phyloP scores from a whole-genome alignment of 2,888 invertebrate species.

The Sarcophaga rosellei region DNA sequence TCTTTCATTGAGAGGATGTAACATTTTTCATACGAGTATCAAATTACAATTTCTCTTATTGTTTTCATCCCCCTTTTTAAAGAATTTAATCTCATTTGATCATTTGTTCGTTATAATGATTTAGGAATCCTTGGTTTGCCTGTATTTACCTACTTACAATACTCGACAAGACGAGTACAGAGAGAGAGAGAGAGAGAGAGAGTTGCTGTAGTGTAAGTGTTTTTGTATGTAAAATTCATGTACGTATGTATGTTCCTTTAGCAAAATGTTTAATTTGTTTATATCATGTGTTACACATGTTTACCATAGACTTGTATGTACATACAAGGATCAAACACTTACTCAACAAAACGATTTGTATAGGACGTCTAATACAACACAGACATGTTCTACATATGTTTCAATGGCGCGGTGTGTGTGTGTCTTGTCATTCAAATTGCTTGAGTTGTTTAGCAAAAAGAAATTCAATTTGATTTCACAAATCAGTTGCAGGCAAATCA shows the following conservation, averaged over 20 bases:
- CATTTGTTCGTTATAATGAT: no score
- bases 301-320: conserved; percentile 30
- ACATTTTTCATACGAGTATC: no score
- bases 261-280: conserved; percentile 51
- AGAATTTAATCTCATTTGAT: no score
- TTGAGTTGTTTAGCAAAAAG: neutral
- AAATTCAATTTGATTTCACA: conserved; percentile 14
- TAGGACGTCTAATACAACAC: conserved; percentile 4
- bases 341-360: conserved; percentile 36
- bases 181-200: neutral
- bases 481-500: conserved; percentile 16
- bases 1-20: no score
- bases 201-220: conserved; percentile 27
- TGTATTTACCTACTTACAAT: no score
- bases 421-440: conserved; percentile 7
- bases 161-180: neutral
- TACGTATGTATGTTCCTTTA: neutral
- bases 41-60: no score
- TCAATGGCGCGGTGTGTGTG: neutral
- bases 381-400: conserved; percentile 54
- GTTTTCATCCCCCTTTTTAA: no score
- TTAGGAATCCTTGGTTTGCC: no score
- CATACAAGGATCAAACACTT: neutral
- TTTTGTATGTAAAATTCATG: neutral
- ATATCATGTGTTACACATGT: conserved; percentile 57